phyloP scores from a whole-genome alignment of 1,140 invertebrate species.

The Leptinotarsa lineolata region DNA sequence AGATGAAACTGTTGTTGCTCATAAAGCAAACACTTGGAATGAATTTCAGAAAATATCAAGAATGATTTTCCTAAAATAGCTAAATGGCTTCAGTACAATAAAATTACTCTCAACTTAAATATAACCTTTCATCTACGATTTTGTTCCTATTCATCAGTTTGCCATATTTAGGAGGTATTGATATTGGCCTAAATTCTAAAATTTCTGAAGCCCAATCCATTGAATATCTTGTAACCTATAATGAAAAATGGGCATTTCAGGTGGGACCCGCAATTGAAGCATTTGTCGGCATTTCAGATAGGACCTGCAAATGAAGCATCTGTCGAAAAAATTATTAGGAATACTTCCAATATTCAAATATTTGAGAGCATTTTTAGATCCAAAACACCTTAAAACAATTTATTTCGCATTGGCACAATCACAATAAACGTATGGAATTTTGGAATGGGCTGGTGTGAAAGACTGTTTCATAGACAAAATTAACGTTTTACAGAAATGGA shows the following conservation, averaged over 20 bases:
- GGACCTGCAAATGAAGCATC: not conserved
- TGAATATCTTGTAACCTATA: too few species aligned
- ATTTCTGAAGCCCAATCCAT: slow-evolving; percentile 1
- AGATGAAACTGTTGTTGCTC: slow-evolving; percentile 9
- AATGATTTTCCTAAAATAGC: too few species aligned
- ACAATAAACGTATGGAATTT: not conserved
- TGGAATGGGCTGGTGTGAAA: not conserved
- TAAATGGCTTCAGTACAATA: too few species aligned
- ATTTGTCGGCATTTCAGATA: not conserved
- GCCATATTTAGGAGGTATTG: not conserved
- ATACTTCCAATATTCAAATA: not conserved
- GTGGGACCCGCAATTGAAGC: not conserved
- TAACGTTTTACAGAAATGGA: too few species aligned
- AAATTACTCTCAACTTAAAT: not conserved
- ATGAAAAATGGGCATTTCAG: slow-evolving; percentile 1
- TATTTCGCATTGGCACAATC: not conserved
- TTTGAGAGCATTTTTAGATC: slow-evolving; percentile 2
- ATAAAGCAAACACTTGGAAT: too few species aligned
- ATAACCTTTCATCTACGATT: not conserved
- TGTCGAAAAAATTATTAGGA: too few species aligned
- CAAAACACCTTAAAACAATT: not conserved
- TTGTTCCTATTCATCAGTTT: not conserved
- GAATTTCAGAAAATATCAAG: too few species aligned
- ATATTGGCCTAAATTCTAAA: not conserved
- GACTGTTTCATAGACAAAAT: too few species aligned